Evolutionary conservation across 2,113 vertebrate species (phyloP).

Genomic region (Anolis sagrei): DNA sequence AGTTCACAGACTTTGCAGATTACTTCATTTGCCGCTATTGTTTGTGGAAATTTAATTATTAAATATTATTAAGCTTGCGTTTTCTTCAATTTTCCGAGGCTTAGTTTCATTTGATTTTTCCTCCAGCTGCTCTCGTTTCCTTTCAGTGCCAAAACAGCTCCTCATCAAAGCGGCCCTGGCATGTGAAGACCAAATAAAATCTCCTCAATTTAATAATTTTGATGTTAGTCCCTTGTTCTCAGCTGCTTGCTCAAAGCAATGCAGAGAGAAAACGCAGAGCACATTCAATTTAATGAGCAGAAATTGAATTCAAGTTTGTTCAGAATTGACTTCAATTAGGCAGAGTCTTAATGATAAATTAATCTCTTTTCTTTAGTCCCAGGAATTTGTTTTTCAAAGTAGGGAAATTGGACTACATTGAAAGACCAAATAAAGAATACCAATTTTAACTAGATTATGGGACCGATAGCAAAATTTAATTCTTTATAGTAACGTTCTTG

Average conservation of each 20-base stretch:
- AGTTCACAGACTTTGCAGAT: conserved; percentile 95
- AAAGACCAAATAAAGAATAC: conserved; percentile 93
- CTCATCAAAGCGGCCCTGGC: conserved; percentile 90
- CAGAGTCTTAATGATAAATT: conserved; percentile 99
- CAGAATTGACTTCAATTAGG: conserved; percentile 99
- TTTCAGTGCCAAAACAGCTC: conserved; percentile 90
- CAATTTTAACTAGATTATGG: conserved; percentile 92
- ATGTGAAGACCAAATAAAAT: conserved; percentile 94
- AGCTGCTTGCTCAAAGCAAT: conserved; percentile 90
- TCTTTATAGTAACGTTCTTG: conserved; percentile 89
- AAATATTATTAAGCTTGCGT: conserved; percentile 96
- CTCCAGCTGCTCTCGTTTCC: conserved; percentile 92
- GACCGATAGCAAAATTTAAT: conserved; percentile 94
- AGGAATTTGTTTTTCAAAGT: conserved; percentile 96
- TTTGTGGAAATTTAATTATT: conserved; percentile 98
- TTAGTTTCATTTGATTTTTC: conserved; percentile 94
- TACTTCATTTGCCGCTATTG: conserved; percentile 96
- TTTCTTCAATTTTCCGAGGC: conserved; percentile 94
- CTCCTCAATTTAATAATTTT: conserved; percentile 97
- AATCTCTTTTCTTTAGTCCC: conserved; percentile 98
- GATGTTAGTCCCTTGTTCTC: conserved; percentile 94
- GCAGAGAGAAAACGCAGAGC: conserved; percentile 86
- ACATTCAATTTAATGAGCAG: conserved; percentile 94
- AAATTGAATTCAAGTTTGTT: conserved; percentile 99
- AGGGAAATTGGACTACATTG: conserved; percentile 91